Evolutionary conservation across 2,797 vertebrate genomes (phyloP).

Genomic region (Rachycentron canadum): DNA sequence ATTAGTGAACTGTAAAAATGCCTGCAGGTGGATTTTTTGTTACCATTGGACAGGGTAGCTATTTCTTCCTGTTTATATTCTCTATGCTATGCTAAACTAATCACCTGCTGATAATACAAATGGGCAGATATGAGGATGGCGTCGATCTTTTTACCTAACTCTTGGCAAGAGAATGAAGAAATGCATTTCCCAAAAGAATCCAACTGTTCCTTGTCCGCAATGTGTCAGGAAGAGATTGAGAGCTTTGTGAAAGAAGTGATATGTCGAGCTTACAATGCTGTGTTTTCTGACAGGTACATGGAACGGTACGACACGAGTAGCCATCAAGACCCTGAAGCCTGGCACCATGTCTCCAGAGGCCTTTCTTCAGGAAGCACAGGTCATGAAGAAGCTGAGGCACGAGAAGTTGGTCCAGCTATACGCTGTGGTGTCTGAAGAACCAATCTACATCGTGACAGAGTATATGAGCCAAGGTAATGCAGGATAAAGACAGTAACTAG

Average conservation of each 20-base stretch:
- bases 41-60: not conserved
- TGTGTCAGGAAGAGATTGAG: not conserved
- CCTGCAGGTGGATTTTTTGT: no score
- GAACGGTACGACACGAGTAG: slow-evolving; percentile 95
- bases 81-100: not conserved
- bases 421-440: slow-evolving; percentile 95
- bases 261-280: not conserved
- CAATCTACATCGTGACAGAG: slow-evolving; percentile 97
- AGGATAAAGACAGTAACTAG: not conserved
- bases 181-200: not conserved
- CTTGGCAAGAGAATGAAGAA: no score
- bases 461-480: slow-evolving; percentile 95
- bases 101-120: not conserved
- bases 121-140: not conserved
- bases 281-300: slow-evolving; percentile 88
- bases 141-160: not conserved
- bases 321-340: slow-evolving; percentile 96
- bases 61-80: no score
- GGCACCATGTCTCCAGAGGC: slow-evolving; percentile 98
- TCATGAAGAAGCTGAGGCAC: slow-evolving; percentile 97
- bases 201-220: not conserved
- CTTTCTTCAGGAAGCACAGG: slow-evolving; percentile 97
- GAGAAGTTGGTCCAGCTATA: slow-evolving; percentile 98
- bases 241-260: not conserved
- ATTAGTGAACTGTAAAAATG: not conserved